Evolutionary conservation across 2,113 vertebrate species (phyloP).

Genomic region (Triplophysa tibetana): DNA sequence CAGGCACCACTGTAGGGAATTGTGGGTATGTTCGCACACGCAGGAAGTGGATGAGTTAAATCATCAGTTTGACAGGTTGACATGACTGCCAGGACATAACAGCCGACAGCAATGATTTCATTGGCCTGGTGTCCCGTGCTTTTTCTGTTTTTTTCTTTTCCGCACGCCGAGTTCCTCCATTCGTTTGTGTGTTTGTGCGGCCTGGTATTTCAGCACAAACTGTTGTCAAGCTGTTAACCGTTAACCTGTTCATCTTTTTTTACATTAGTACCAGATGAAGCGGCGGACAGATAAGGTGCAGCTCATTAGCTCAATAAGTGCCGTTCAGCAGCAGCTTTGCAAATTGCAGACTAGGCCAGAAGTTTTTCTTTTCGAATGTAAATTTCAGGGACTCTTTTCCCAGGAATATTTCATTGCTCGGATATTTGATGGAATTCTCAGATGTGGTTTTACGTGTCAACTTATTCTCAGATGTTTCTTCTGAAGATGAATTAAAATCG

Average conservation of each 20-base stretch:
- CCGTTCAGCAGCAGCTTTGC: constrained; percentile 23
- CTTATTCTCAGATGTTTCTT: too few relatives aligned
- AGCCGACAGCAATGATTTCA: constrained; percentile 32
- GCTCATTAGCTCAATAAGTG: constrained; percentile 33
- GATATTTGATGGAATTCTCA: too few relatives aligned
- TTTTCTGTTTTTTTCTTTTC: neutral
- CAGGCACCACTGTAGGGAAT: constrained; percentile 29
- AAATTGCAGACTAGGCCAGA: constrained; percentile 20
- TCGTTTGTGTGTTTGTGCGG: constrained; percentile 6
- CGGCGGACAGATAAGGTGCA: constrained; percentile 6
- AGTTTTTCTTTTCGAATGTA: neutral
- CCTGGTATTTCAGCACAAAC: constrained; percentile 3
- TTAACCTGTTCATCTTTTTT: constrained; percentile 22
- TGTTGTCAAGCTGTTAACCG: constrained; percentile 26
- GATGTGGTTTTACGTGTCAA: too few relatives aligned
- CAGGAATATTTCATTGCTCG: too few relatives aligned
- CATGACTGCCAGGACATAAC: constrained; percentile 37
- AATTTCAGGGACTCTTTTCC: too few relatives aligned
- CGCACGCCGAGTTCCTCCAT: neutral
- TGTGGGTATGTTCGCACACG: neutral
- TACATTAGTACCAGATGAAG: neutral
- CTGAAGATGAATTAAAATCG: too few relatives aligned
- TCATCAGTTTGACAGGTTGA: constrained; percentile 38
- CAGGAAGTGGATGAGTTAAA: constrained; percentile 33
- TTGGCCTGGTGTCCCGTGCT: constrained; percentile 11